Evolutionary conservation across 1,140 invertebrate genomes (phyloP), one percentile per base, ranked within the genome.

Genomic region (Dreissena polymorpha): DNA sequence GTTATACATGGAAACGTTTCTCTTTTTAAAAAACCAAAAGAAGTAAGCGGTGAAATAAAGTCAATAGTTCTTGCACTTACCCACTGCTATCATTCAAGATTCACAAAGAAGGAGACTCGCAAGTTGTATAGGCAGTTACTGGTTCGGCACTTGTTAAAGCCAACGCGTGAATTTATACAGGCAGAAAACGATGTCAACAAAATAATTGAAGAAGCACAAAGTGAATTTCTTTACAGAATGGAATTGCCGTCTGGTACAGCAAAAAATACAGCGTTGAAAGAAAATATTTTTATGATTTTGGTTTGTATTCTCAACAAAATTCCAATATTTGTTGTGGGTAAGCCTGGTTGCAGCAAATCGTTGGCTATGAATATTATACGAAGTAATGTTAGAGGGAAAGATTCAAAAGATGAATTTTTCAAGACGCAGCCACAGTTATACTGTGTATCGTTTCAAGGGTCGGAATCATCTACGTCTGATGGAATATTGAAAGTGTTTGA

Each of bases 261-360:
- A 39, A 57, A 55, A 10, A 91, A 91, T 65, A 84, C 84, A 57
- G 89, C 90, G 12, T 65, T 91, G 27, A 86, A 86, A 63, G 90
- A 91, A 79, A 91, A 91, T 78, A 79, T 91, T 25, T 91, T 91
- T 72, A 80, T 91, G 72, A 90, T 91, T 69, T 63, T 91, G 8
- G 80, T 90, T 18, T 91, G 90, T 50, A 91, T 91, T 63, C 83
- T 89, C 25, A 77, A 88, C n/a, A 65, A 84, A 16, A 90, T 91
- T 16, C 89, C 90, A 14, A 74, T 91, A 14, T 91, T 91, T 79
- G 86, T 91, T 55, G 87, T 90, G 25, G 90, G 90, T 10, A 91
- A 91, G 78, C 90, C 90, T 29, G 90, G 90, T 21, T 91, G 89
- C 72, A 89, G 88, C 14, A 91, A 91, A 83, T 91, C 90, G 49